Percentiles rank a stretch among this genome's conserved stretches.
phyloP scores from a whole-genome alignment of 2,888 invertebrate species.

The Coremacera marginata region DNA sequence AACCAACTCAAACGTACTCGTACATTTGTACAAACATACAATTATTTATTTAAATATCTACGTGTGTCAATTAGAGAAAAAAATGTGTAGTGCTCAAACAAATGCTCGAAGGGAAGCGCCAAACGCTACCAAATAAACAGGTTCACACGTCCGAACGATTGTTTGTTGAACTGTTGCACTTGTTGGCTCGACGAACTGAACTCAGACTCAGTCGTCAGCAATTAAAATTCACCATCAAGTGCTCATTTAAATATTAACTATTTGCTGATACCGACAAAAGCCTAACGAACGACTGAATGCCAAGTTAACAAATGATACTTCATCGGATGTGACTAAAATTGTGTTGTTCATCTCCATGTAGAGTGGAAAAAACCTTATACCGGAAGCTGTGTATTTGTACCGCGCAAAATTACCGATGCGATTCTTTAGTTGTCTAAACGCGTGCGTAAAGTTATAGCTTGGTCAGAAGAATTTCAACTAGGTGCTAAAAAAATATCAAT shows the following conservation, averaged over 20 bases:
- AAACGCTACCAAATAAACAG: background rate
- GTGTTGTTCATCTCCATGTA: constrained; percentile 54
- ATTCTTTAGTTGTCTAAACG: constrained; percentile 4
- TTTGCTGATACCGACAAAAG: constrained; percentile 21
- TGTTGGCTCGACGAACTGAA: background rate
- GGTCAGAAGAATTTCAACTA: too few relatives aligned
- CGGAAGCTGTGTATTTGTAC: constrained; percentile 20
- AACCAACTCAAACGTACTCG: background rate
- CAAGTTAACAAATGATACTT: constrained; percentile 37
- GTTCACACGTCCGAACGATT: constrained; percentile 21
- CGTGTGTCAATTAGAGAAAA: background rate
- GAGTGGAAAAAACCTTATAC: constrained; percentile 2
- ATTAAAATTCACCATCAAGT: constrained; percentile 53
- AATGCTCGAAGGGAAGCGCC: background rate
- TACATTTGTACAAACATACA: background rate
- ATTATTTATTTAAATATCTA: background rate
- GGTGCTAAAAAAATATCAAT: background rate
- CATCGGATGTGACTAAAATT: constrained; percentile 59
- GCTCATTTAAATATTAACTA: constrained; percentile 60
- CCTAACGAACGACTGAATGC: constrained; percentile 16
- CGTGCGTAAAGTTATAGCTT: too few relatives aligned
- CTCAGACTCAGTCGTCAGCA: constrained; percentile 48
- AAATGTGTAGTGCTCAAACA: background rate
- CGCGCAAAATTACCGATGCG: constrained; percentile 22
- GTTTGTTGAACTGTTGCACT: constrained; percentile 1